phyloP scores from a whole-genome alignment of 2,888 invertebrate species.

The Athrips mouffetella region DNA sequence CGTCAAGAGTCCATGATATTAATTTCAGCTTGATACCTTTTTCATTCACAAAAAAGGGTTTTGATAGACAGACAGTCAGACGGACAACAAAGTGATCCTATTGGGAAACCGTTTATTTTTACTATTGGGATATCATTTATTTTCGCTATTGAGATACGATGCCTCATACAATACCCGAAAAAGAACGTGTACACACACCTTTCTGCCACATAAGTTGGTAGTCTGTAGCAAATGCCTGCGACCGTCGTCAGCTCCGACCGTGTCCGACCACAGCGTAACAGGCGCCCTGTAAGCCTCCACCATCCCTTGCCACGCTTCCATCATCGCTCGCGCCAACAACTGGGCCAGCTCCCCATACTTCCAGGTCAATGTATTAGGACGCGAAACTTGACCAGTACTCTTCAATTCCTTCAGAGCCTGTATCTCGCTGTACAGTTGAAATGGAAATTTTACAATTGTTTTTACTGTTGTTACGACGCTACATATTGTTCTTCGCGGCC shows the following conservation, averaged over 20 bases:
- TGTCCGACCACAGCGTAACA: slow-evolving; percentile 71
- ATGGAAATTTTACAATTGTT: slow-evolving; percentile 48
- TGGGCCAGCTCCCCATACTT: slow-evolving; percentile 63
- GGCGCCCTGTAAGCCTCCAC: slow-evolving; percentile 60
- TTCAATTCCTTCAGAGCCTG: slow-evolving; percentile 53
- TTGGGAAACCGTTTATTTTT: no score
- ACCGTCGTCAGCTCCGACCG: slow-evolving; percentile 76
- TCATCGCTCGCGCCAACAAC: slow-evolving; percentile 51
- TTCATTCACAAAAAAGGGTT: no score
- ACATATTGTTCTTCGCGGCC: slow-evolving; percentile 51
- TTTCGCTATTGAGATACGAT: no score
- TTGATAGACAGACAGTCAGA: no score
- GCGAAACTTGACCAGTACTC: slow-evolving; percentile 47
- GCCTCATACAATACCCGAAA: not conserved
- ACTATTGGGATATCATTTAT: no score
- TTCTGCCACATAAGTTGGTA: slow-evolving; percentile 83
- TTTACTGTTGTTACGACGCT: slow-evolving; percentile 36
- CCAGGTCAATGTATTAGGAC: slow-evolving; percentile 60
- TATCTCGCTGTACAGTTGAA: slow-evolving; percentile 52
- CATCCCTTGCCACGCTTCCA: slow-evolving; percentile 51
- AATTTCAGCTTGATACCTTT: no score
- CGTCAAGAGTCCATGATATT: no score
- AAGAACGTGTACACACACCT: slow-evolving; percentile 41
- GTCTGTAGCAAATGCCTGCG: slow-evolving; percentile 78
- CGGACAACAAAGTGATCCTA: no score